A percentile compares a stretch with the other conserved stretches of the same genome.
phyloP scores from a whole-genome alignment of 2,113 vertebrate genomes.

The Ceyx melanurus region DNA sequence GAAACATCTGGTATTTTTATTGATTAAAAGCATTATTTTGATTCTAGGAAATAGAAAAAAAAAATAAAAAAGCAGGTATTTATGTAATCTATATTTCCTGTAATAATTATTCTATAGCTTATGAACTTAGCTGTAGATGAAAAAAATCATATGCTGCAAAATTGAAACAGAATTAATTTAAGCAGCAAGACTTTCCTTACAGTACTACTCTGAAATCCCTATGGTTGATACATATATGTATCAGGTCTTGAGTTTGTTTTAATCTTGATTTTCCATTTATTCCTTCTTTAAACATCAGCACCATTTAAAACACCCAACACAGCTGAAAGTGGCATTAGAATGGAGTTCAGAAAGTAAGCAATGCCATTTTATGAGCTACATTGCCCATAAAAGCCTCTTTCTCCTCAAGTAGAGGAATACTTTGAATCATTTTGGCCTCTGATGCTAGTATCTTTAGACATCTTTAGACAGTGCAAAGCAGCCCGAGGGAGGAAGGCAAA shows the following conservation, averaged over 20 bases:
- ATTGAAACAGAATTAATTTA: not conserved
- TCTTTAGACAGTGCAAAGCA: not conserved
- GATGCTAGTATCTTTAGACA: not conserved
- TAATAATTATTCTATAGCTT: not conserved
- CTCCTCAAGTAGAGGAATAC: not conserved
- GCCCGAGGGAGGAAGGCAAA: not conserved
- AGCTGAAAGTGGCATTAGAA: not conserved
- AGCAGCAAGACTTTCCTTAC: not conserved
- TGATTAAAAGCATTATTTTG: not conserved
- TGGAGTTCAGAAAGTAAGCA: not conserved
- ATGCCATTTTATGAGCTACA: not conserved
- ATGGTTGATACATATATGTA: too few species aligned
- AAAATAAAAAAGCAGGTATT: not conserved
- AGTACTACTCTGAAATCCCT: not conserved
- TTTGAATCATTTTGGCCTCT: not conserved
- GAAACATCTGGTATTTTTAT: not conserved
- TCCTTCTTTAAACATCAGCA: not conserved
- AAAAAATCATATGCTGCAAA: not conserved
- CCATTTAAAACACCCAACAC: not conserved
- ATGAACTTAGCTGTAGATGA: not conserved
- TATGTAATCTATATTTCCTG: not conserved
- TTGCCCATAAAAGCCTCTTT: not conserved
- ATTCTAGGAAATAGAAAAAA: not conserved
- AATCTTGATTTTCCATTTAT: not conserved
- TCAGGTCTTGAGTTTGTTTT: not conserved